Base-by-base conservation (phyloP, 1,140 invertebrate genomes). In the Bombus superbus region DNA sequence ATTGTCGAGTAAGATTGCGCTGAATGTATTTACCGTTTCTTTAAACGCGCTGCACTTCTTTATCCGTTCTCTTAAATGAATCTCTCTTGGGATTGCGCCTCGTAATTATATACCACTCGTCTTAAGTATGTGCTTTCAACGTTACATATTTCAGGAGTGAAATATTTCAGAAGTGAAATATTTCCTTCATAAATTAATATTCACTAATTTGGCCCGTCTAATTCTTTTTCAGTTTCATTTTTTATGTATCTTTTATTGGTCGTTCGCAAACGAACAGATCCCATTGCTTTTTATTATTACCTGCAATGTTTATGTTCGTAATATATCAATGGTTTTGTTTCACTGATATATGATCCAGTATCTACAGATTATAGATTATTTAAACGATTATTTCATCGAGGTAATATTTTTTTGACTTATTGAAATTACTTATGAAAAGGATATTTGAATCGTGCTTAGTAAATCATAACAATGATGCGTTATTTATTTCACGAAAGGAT, bases 41-140 rank as follows among this genome's bases (percentile, higher is more conserved):
- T 81, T 59, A 42, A 79, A 71, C 68, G 35, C 69, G 47, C 35
- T 10, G 47, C 47, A 42, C 28, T 72, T 71, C 44, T 68, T 71
- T 81, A 57, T 35, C 25, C 28, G 72, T 81, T 71, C 68, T 32
- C 25, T 28, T 35, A 35, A 35, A 81, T n/a, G 35, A 81, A 81
- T 81, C 72, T 72, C 68, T 74, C 42, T 38, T 9, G 66, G 38
- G 68, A 81, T 25, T 42, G 13, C 28, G 22, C 69, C 68, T 35
- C 53, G 68, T 53, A 69, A 79, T 68, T 79, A 68, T 79, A 47
- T 79, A 68, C 77, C 64, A 44, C 62, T 68, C 32, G 22, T 53
- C 42, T 79, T 68, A 79, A 79, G 68, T 79, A 68, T 79, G 42
- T 74, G 18, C 42, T 32, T 44, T 22, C n/a, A 32, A n/a, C 9